phyloP scores from a whole-genome alignment of 2,113 vertebrate species.

The Rattus norvegicus region GRCr8 NC_086027.1:24868501-24869000 shows the following conservation, averaged over 20 bases:
- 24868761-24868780: conserved; percentile 23
- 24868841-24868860: not conserved
- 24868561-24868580: not conserved
- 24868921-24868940: not conserved
- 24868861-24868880: not conserved
- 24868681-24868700: not conserved
- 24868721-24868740: not conserved
- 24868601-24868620: not conserved
- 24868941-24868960: not conserved
- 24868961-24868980: not conserved
- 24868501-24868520: not conserved
- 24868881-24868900: not conserved
- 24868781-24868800: not conserved
- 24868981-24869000: too few relatives aligned
- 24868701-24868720: not conserved
- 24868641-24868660: not conserved
- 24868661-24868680: not conserved
- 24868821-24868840: not conserved
- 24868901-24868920: accelerated
- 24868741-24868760: not conserved
- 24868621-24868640: not conserved
- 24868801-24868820: not conserved
- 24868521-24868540: not conserved
- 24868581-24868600: not conserved
- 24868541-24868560: not conserved